These are phyloP conservation scores for Lonchura striata DNA, from an alignment of 2,113 vertebrate genomes.

Conservation along the genomic window DNA sequence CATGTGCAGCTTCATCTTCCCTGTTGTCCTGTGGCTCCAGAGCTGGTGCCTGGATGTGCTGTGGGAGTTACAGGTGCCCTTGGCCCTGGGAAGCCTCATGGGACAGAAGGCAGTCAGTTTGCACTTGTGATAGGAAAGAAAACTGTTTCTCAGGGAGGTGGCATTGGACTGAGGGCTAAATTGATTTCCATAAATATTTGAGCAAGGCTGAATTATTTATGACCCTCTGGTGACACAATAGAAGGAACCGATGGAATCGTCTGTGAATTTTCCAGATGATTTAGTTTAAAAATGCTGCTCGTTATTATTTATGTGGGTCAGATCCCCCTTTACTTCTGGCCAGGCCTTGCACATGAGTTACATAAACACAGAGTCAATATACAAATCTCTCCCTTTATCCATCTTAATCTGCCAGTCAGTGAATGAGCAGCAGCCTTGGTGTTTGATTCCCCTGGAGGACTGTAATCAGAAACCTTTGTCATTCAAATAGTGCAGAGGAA, in stretches of 20 bases:
- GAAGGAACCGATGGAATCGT: conserved; percentile 1
- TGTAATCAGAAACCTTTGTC: conserved; percentile 58
- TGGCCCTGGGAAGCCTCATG: neutral
- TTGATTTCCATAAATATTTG: conserved; percentile 75
- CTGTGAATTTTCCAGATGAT: conserved; percentile 66
- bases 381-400: conserved; percentile 45
- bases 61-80: neutral
- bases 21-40: rapidly evolving
- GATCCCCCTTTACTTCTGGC: conserved; percentile 28
- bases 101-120: neutral
- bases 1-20: neutral
- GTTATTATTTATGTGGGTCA: conserved; percentile 50
- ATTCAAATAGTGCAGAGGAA: neutral
- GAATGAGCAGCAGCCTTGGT: conserved; percentile 16
- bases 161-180: conserved; percentile 50
- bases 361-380: conserved; percentile 22
- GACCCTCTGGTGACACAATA: conserved; percentile 53
- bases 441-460: conserved; percentile 12
- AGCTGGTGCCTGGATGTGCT: neutral
- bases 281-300: conserved; percentile 55
- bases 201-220: conserved; percentile 73
- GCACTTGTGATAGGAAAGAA: neutral
- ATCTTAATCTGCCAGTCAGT: conserved; percentile 17
- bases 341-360: neutral
- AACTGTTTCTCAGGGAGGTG: conserved; percentile 59